Evolutionary conservation across 2,797 vertebrate species (phyloP).

Genomic region (Amblyraja radiata): DNA sequence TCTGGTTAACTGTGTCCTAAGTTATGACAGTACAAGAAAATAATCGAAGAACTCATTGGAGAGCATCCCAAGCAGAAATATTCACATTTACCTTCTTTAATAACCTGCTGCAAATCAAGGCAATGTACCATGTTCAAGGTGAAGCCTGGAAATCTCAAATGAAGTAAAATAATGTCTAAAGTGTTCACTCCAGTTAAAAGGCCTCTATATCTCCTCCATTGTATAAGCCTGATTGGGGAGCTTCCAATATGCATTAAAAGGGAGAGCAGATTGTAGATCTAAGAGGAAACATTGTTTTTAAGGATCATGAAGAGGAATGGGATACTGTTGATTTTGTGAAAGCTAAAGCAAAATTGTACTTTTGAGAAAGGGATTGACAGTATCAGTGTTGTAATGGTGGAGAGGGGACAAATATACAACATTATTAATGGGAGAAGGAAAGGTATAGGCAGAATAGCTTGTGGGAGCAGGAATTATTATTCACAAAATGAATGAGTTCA

Average conservation of each 20-base stretch:
- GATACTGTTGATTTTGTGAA: neutral
- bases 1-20: conserved; percentile 3
- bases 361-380: neutral
- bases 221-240: neutral
- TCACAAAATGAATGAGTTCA: neutral
- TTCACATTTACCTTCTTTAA: neutral
- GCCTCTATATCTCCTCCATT: neutral
- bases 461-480: neutral
- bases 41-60: conserved; percentile 12
- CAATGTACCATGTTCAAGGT: neutral
- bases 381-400: neutral
- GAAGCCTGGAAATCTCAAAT: neutral
- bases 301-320: neutral
- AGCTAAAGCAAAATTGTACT: neutral
- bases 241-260: neutral
- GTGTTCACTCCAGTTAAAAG: too few species aligned
- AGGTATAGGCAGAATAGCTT: neutral
- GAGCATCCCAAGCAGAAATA: conserved; percentile 12
- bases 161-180: neutral
- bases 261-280: neutral
- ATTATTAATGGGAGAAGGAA: neutral
- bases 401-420: neutral
- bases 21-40: conserved; percentile 23
- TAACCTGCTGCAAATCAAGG: neutral
- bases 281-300: neutral